A percentile compares a stretch with the other conserved stretches of the same genome.
These are phyloP conservation scores for Pomatorhinus ruficollis DNA, from an alignment of 2,113 vertebrate species.

Conservation along the genomic window DNA sequence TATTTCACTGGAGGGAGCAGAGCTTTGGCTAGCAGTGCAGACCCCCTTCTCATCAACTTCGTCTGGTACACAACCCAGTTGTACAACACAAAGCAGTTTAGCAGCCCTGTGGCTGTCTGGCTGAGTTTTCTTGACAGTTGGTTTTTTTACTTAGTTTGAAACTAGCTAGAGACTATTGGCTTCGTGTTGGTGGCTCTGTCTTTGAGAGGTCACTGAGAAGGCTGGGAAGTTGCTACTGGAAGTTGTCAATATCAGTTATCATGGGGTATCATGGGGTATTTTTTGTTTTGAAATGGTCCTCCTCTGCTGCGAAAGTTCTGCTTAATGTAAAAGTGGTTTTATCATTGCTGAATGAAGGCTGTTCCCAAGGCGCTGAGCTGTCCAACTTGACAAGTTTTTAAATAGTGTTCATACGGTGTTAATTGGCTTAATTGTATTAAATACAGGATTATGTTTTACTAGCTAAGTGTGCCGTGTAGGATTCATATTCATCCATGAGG, in stretches of 20 bases:
- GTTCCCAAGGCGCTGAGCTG: background rate
- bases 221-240: background rate
- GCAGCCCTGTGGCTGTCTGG: background rate
- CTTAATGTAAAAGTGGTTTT: background rate
- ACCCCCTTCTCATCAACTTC: background rate
- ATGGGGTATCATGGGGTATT: background rate
- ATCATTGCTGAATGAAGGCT: background rate
- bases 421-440: slow-evolving; percentile 26
- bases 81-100: too few relatives aligned
- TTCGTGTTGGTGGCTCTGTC: background rate
- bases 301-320: background rate
- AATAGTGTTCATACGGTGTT: background rate
- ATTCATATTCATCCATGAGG: background rate
- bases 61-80: background rate
- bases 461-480: background rate
- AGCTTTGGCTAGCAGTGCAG: background rate
- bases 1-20: background rate
- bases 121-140: background rate
- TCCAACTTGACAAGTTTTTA: background rate
- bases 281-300: background rate
- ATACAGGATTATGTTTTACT: background rate
- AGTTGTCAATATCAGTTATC: background rate
- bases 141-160: background rate
- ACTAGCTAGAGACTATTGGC: background rate
- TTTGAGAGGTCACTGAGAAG: background rate